phyloP scores from a whole-genome alignment of 2,888 invertebrate genomes.

The Aspidapion aeneum region DNA sequence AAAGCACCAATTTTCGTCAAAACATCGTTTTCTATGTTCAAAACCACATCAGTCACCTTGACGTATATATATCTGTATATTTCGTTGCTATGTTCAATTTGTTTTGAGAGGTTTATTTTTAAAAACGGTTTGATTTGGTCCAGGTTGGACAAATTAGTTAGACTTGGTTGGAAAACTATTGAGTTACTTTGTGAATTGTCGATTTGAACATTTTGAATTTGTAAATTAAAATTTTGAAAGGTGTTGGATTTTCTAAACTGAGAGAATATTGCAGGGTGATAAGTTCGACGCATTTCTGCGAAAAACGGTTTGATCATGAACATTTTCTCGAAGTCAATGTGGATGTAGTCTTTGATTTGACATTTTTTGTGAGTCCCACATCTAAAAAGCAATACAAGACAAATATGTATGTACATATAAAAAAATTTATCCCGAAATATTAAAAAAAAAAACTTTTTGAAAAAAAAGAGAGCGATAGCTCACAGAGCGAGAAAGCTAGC shows the following conservation, averaged over 20 bases:
- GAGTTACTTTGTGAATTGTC: constrained; percentile 57
- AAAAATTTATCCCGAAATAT: too few species aligned
- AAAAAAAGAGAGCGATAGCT: too few species aligned
- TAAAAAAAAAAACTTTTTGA: too few species aligned
- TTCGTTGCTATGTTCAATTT: constrained; percentile 50
- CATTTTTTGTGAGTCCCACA: constrained; percentile 54
- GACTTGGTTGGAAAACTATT: constrained; percentile 45
- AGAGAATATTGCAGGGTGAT: constrained; percentile 71
- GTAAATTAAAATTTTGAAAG: constrained; percentile 63
- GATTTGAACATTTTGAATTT: constrained; percentile 65
- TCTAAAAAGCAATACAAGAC: too few species aligned
- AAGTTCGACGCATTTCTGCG: constrained; percentile 69
- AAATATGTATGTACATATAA: too few species aligned
- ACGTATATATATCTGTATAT: constrained; percentile 62
- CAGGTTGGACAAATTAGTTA: background rate
- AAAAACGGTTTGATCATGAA: constrained; percentile 85
- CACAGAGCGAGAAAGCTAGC: too few species aligned
- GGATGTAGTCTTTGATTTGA: constrained; percentile 71
- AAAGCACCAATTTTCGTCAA: constrained; percentile 60
- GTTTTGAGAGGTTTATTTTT: constrained; percentile 55
- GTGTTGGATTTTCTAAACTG: constrained; percentile 69
- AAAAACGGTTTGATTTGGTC: constrained; percentile 53
- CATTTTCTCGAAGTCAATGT: constrained; percentile 81
- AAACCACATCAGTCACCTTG: constrained; percentile 61
- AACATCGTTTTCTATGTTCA: constrained; percentile 69